Evolutionary conservation across 2,888 invertebrate species (phyloP), one percentile per base, ranked within the genome.

Genomic region (Cybosia mesomella): DNA sequence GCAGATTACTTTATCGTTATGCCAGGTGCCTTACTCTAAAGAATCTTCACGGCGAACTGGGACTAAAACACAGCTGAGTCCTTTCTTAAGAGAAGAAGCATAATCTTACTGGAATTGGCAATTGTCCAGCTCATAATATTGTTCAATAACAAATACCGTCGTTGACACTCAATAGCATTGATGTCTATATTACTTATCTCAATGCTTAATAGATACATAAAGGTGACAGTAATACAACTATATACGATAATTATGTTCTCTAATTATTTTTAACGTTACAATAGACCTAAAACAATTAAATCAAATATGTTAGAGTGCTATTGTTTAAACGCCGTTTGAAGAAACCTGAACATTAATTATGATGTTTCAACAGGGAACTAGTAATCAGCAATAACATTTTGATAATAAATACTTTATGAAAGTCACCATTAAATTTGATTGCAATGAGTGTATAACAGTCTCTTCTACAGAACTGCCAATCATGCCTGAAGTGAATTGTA

Each of bases 381-480:
- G 15, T 61, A 66, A 61, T 66, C 61, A 66, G 39, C 28, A 36
- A 61, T 66, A 61, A 22, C 15, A 57, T 66, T 66, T 22, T 57
- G 13, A 34, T 34, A 21, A 18, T 67, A 57, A 28, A 57, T 32
- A 34, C n/a, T 61, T 57, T 62, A 36, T 28, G 24, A 36, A 58
- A 58, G 49, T 21, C 53, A 63, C 67, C 53, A 67, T 63, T 63
- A 67, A 67, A 58, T 62, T 58, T 62, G 58, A 67, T 67, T 63
- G 53, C 67, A 58, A 24, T 24, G 36, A 36, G 49, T 53, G 15
- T 58, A 62, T 67, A 58, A 58, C 39, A 53, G 34, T 28, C 21
- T 24, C 28, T 63, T 53, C 67, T 36, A 63, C 53, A 58, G 58
- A 63, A 36, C 62, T 58, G 53, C 53, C 58, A 67, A 67, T 67